These are phyloP conservation scores for Sitta europaea DNA, from an alignment of 2,113 vertebrate genomes.

Conservation along the genomic window DNA sequence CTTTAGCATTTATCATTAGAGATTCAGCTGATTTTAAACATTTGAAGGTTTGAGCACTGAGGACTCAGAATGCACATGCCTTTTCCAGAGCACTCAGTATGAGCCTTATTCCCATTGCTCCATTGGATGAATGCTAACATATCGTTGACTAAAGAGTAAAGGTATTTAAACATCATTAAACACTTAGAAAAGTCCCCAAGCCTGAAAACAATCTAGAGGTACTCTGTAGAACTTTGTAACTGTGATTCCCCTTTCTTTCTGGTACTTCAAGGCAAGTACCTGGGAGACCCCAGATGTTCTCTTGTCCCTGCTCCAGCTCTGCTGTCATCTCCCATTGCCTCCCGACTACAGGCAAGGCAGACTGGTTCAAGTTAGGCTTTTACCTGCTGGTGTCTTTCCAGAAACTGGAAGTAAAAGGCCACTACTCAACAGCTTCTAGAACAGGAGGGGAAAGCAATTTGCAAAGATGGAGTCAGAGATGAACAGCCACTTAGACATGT, in stretches of 20 bases:
- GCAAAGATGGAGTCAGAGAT: background rate
- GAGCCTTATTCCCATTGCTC: background rate
- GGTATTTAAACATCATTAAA: background rate
- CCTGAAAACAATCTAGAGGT: background rate
- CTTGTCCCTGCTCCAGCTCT: background rate
- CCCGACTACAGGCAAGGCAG: background rate
- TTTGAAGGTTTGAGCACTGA: background rate
- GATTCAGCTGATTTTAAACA: background rate
- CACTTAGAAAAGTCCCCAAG: background rate
- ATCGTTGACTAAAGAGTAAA: background rate
- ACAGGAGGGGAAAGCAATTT: background rate
- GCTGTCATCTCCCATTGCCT: background rate
- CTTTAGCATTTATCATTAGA: background rate
- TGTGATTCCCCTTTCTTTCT: background rate
- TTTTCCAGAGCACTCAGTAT: background rate
- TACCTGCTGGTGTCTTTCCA: background rate
- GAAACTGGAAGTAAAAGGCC: background rate
- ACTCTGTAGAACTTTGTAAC: background rate
- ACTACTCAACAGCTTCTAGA: background rate
- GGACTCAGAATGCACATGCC: background rate
- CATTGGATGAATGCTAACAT: background rate
- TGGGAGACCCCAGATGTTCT: background rate
- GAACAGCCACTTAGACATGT: background rate
- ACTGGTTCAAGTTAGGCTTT: background rate
- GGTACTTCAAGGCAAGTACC: background rate